Base-by-base conservation (phyloP, 2,113 vertebrate species). In the Dolichallabes microphthalmus region DNA sequence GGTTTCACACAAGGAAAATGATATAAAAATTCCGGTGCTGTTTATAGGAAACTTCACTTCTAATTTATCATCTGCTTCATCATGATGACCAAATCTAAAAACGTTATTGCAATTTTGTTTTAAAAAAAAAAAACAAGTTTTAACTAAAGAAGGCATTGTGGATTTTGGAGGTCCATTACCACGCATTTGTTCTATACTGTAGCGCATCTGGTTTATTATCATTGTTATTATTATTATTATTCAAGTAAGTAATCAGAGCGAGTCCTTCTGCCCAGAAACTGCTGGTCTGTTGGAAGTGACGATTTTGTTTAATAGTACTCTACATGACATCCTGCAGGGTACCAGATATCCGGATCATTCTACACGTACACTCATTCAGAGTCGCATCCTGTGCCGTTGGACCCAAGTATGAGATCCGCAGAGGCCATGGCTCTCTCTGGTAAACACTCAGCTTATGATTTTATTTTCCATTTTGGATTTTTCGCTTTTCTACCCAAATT, bases 311-410 rank as follows among this genome's bases (percentile, higher is more conserved):
- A 50, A 74, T 19, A 39, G 52, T n/a, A 17, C 55, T 15, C 1
- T 14, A 7, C 30, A 2, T 9, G 64, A 60, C 45, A 7, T 83
- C 19, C 58, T 87, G 45, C 94, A 99, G 98, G 97, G 92, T 98
- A 97, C 93, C 98, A 98, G 93, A 95, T 98, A 88, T 96, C 96
- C 87, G 96, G 96, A 91, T 97, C 97, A 90, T 98, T 99, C 94
- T 98, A 97, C 93, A 96, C 97, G 91, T 98, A 96, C 94, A 94
- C 96, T 76, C 93, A 97, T 87, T 94, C 96, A 80, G 98, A 99
- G 85, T 95, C 97, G 78, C 98, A 97, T 90, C 91, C 96, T 77
- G 96, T 97, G 88, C 90, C 97, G 53, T 91, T 97, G 90, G 97
- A 98, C 89, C 95, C 95, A 91, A 97, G 93, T 91, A 95, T 96